Evolutionary conservation across 2,797 vertebrate genomes (phyloP), one percentile per base, ranked within the genome.

Genomic region (Trachurus trachurus): DNA sequence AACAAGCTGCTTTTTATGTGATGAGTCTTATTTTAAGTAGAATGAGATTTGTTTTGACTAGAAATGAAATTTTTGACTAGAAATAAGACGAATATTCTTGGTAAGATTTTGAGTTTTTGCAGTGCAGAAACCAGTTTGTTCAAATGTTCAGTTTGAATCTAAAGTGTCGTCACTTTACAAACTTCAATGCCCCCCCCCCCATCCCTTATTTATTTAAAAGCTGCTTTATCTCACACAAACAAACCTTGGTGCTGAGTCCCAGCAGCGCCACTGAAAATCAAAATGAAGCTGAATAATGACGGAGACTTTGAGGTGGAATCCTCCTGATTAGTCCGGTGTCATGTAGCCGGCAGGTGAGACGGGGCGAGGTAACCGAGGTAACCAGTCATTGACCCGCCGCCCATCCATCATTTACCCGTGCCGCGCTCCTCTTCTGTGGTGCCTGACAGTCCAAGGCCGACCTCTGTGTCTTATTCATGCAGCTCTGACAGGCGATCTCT

Each of bases 381-480:
- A 60, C 52, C 52, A 63, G 37, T 64, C 64, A 42, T 45, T 45
- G 73, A 65, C 65, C 47, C 12, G 12, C 60, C 11, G 21, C 26
- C 26, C 22, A 60, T 74, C 74, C 65, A 74, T 65, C 60, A 65
- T 13, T 34, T 21, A 37, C n/a, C 17, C 4, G n/a, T n/a, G 15
- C 9, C 42, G 29, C 19, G 47, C 42, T 71, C 34, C 69, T 78
- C 75, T 54, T 82, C 64, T 17, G 59, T 53, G 67, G 67, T 49
- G 63, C 60, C 56, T 84, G 74, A 71, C 82, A 76, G 77, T 17
- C 22, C 74, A 83, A 76, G 80, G 86, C 64, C 31, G 50, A 45
- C 22, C 29, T 13, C 78, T 64, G 61, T 86, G 78, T 88, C 84
- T 89, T 89, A 90, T 92, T 93, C 86, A 89, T 87, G 74, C 58